Evolutionary conservation across 2,113 vertebrate species (phyloP), one percentile per base, ranked within the genome.

Genomic region (Sceloporus undulatus): DNA sequence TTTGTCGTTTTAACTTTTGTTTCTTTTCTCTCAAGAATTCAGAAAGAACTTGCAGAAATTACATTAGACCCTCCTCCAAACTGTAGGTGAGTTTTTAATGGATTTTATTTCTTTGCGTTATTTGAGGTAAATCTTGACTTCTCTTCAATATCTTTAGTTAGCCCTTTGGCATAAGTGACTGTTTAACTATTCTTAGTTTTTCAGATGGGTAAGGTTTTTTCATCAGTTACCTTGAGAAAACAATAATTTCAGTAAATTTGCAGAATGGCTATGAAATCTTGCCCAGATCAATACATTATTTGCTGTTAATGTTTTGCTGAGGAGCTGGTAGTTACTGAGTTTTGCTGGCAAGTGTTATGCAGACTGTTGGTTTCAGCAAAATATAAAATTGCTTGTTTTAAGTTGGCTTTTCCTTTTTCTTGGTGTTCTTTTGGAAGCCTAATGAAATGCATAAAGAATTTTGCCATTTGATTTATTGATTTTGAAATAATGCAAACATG

Each of bases 31-130:
- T 94, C 95, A 85, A 99, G 99, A 96, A 99, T 99, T 97, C 99
- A 99, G 95, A 99, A 99, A 91, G 98, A 99, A 95, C 98, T 99
- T 84, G 99, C 99, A 92, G 98, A 99, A 97, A 99, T 99, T 95
- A 99, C 99, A 79, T 97, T 99, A 96, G 99, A 99, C 90, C 99
- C 98, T 65, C 99, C 99, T 95, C 99, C 99, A 59, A 99, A 99
- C 97, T 99, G 98, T 98, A 99, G 99, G 98, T 99, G 97, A 98
- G 98, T 97, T 95, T 96, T 94, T 75, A 90, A 34, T 42, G 86
- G 89, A 78, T 95, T 95, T 96, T 95, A 90, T 94, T 91, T 38
- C 83, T 91, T 92, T 95, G 85, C 75, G 86, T 83, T 73, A 29
- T 23, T 1, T 71, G 48, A 34, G 23, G 75, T 79, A 85, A 87